These are phyloP conservation scores for Trachelus iudaicus DNA, from an alignment of 2,888 invertebrate species.

Conservation along the genomic window DNA sequence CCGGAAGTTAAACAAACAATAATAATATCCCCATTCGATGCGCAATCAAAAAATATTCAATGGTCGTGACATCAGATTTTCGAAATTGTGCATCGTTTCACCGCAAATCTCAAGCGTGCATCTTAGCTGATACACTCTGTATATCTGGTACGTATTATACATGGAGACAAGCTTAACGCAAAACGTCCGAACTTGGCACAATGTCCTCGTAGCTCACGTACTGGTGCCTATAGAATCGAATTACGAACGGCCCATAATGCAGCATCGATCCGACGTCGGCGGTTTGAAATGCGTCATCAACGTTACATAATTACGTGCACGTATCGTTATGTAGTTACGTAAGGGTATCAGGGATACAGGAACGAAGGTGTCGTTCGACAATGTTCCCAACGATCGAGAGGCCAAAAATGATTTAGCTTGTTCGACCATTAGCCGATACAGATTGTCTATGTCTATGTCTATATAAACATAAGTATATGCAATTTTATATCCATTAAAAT, in stretches of 20 bases:
- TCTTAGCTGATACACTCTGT: no score
- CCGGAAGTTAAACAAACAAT: no score
- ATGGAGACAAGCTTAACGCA: neutral
- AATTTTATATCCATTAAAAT: neutral
- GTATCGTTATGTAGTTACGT: slow-evolving; percentile 29
- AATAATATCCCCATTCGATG: no score
- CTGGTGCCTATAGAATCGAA: neutral
- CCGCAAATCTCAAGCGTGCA: no score
- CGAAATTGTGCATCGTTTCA: no score
- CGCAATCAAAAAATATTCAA: no score
- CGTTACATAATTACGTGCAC: slow-evolving; percentile 32
- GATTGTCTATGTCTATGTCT: neutral
- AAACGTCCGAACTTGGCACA: neutral
- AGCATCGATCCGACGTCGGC: slow-evolving; percentile 32
- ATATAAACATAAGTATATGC: neutral
- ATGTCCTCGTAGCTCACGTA: neutral
- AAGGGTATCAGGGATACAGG: slow-evolving; percentile 5
- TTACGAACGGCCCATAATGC: neutral
- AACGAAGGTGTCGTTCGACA: neutral
- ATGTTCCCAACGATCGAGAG: neutral
- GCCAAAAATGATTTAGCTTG: neutral
- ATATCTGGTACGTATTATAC: neutral
- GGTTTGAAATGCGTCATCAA: slow-evolving; percentile 24
- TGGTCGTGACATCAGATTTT: no score
- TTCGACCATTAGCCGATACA: neutral